Base-by-base conservation (phyloP, 2,797 vertebrate species). In the Acrossocheilus fasciatus region DNA sequence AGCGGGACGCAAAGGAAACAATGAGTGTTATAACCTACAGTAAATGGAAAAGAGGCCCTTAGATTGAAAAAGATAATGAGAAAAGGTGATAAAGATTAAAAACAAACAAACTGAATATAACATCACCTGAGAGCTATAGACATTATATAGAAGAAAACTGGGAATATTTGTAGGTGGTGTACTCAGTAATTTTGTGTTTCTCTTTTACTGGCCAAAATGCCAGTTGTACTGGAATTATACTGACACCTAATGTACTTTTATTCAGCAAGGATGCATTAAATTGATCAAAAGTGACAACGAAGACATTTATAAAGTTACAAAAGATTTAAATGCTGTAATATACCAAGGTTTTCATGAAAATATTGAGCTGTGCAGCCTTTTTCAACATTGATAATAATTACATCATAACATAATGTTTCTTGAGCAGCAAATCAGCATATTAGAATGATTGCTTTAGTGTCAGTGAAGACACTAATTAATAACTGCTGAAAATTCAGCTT, bases 171-270 rank as follows among this genome's bases (percentile, higher is more conserved):
- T 36, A 41, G 43, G 43, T 43, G 43, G 14, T 59, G 3, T 57
- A 57, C 34, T 59, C 52, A 78, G 20, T 59, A 8, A 75, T 78
- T 77, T 41, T 41, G 52, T 76, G 74, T 9, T 23, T 77, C 11
- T 54, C 30, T 52, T 54, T 3, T 36, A 57, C 1, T 57, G 34
- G 15, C 1, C 30, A 23, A 54, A 76, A 36, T 54, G 30, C 50
- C 30, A 7, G 3, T 36, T 30, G 10, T 52, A 36, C 9, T 52
- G 4, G 26, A 52, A 10, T 73, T 45, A 15, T 9, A 47, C n/a
- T 74, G 43, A 47, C 72, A 26, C n/a, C 15, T 30, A 30, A 30
- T 30, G 30, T 30, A 54, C 54, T 59, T 59, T 59, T n/a, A 59
- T 59, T 59, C 57, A 59, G 7, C 9, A 59, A 59, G 30, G 30